These are phyloP conservation scores for Drosophila pallidifrons DNA, from an alignment of 1,140 invertebrate genomes.

Conservation along the genomic window DNA sequence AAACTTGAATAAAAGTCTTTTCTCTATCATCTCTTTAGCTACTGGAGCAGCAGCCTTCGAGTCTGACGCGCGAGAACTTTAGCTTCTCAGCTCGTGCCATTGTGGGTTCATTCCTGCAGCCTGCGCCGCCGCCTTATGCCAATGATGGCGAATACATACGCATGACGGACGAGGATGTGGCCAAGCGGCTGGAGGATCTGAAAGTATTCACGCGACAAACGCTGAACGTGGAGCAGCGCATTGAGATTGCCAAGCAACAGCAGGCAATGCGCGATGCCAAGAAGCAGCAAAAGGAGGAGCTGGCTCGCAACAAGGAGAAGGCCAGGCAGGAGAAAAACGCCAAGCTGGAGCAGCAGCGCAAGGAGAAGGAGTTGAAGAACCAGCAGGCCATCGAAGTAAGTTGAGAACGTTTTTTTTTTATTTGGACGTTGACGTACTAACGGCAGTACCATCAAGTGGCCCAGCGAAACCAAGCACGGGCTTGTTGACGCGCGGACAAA, in stretches of 20 bases:
- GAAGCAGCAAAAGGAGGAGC: constrained; percentile 86
- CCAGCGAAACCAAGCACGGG: too few relatives aligned
- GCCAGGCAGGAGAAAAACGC: constrained; percentile 89
- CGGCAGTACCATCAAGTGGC: too few relatives aligned
- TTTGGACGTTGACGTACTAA: too few relatives aligned
- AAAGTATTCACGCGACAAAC: constrained; percentile 85
- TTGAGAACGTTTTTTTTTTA: background rate
- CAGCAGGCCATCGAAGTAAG: constrained; percentile 89
- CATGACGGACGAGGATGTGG: constrained; percentile 88
- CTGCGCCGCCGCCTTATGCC: constrained; percentile 86
- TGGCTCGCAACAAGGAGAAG: constrained; percentile 85
- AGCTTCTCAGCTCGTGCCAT: constrained; percentile 95
- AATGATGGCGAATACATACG: constrained; percentile 87
- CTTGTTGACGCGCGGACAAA: too few relatives aligned
- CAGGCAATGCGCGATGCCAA: constrained; percentile 88
- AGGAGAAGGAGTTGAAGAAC: constrained; percentile 91
- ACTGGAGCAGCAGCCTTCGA: constrained; percentile 91
- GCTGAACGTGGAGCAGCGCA: constrained; percentile 88
- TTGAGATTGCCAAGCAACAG: constrained; percentile 88
- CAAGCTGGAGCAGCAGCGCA: constrained; percentile 90
- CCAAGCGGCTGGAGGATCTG: constrained; percentile 85
- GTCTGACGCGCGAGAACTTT: constrained; percentile 94
- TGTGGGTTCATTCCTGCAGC: constrained; percentile 95
- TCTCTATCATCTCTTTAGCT: constrained; percentile 86
- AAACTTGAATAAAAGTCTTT: background rate